phyloP scores from a whole-genome alignment of 2,888 invertebrate species.

The Adineta ricciae region DNA sequence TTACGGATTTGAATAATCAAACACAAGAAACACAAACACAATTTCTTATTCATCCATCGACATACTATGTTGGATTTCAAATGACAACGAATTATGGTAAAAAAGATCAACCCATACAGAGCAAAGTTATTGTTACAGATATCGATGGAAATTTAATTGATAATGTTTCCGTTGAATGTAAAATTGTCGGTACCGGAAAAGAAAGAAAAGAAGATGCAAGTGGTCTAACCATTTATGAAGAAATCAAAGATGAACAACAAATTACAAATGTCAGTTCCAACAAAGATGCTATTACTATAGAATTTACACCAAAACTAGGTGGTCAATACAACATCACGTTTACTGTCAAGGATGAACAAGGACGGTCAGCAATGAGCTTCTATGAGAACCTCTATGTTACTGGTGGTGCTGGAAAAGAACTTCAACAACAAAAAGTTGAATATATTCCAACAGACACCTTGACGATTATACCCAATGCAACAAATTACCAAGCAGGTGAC shows the following conservation, averaged over 20 bases:
- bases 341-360: neutral
- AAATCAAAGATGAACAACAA: slow-evolving; percentile 12
- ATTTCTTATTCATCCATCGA: slow-evolving; percentile 1
- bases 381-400: neutral
- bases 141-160: slow-evolving; percentile 19
- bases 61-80: slow-evolving; percentile 19
- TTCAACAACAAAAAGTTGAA: neutral
- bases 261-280: neutral
- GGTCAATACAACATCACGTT: neutral
- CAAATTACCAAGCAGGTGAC: neutral
- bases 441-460: neutral
- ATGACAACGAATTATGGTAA: neutral
- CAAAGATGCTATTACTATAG: neutral
- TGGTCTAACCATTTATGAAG: neutral
- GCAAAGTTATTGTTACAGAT: slow-evolving; percentile 8
- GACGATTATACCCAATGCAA: neutral
- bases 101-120: neutral
- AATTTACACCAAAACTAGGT: neutral
- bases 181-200: neutral
- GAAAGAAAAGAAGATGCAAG: slow-evolving; percentile 11
- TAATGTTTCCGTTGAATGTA: slow-evolving; percentile 12
- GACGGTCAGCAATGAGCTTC: slow-evolving; percentile 6
- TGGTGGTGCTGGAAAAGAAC: neutral
- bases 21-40: slow-evolving; percentile 18
- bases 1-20: slow-evolving; percentile 20